Percentiles rank a stretch among this genome's conserved stretches.
These are phyloP conservation scores for Melipona beecheii DNA, from an alignment of 2,888 invertebrate species.

Conservation along the genomic window DNA sequence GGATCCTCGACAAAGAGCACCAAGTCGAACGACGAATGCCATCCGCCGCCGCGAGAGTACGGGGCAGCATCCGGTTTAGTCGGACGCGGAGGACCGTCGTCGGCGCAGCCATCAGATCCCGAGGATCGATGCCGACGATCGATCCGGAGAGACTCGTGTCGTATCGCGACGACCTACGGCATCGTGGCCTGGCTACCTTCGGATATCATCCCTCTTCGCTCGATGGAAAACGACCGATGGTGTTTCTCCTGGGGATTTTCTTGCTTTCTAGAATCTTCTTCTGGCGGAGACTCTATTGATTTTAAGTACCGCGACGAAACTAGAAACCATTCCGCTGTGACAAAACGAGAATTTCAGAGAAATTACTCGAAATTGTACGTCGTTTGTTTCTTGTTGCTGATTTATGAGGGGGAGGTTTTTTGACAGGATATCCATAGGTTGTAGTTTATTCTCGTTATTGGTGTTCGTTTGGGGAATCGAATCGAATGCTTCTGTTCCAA, in stretches of 20 bases:
- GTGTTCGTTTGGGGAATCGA: not conserved
- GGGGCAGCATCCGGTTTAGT: conserved; percentile 42
- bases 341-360: not conserved
- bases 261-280: not conserved
- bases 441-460: not conserved
- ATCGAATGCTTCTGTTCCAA: too few species aligned
- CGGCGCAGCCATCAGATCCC: conserved; percentile 19
- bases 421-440: too few species aligned
- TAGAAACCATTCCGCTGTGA: not conserved
- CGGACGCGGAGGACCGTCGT: conserved; percentile 5
- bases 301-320: not conserved
- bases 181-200: not conserved
- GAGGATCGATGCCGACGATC: conserved; percentile 34
- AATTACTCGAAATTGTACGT: too few species aligned
- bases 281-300: not conserved
- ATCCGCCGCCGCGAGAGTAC: conserved; percentile 46
- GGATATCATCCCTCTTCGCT: not conserved
- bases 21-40: conserved; percentile 75
- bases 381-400: too few species aligned
- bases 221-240: conserved; percentile 1
- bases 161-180: not conserved
- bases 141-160: conserved; percentile 7
- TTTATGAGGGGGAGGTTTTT: too few species aligned
- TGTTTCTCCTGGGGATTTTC: not conserved
- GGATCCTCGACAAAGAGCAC: conserved; percentile 72